phyloP scores from a whole-genome alignment of 2,888 invertebrate genomes.

The Drosophila prostipennis region DNA sequence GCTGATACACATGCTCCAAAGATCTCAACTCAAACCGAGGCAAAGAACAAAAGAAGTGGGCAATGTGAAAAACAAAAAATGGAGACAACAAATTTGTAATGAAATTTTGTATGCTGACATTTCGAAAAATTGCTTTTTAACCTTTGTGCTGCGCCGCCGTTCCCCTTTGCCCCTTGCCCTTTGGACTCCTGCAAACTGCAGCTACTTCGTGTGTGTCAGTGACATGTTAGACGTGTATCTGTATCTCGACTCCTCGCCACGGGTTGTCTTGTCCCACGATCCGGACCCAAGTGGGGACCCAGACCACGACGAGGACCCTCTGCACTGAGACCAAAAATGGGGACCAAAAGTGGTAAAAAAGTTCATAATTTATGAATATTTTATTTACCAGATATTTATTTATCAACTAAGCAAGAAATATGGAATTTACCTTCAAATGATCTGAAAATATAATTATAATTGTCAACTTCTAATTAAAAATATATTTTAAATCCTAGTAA shows the following conservation, averaged over 20 bases:
- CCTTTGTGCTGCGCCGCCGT: conserved; percentile 58
- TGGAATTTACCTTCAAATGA: neutral
- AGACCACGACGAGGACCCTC: conserved; percentile 1
- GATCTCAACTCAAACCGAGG: conserved; percentile 8
- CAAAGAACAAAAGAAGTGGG: conserved; percentile 29
- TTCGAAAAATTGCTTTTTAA: conserved; percentile 78
- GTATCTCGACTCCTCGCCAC: conserved; percentile 32
- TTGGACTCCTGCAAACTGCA: conserved; percentile 20
- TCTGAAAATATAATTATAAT: too few species aligned
- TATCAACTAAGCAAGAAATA: neutral
- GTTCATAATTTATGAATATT: neutral
- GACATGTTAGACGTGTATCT: conserved; percentile 79
- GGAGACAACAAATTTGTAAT: conserved; percentile 78
- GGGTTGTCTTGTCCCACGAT: conserved; percentile 29
- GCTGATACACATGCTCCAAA: conserved; percentile 1
- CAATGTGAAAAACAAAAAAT: conserved; percentile 49
- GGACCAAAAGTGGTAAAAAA: neutral
- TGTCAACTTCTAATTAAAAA: too few species aligned
- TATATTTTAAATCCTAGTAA: too few species aligned
- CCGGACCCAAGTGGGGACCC: conserved; percentile 1
- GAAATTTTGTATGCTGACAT: conserved; percentile 78
- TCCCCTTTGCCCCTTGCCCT: neutral
- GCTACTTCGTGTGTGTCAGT: conserved; percentile 61
- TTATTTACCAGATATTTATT: neutral
- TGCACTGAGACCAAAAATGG: conserved; percentile 2